phyloP scores from a whole-genome alignment of 2,888 invertebrate genomes.

The Polietes domitor region DNA sequence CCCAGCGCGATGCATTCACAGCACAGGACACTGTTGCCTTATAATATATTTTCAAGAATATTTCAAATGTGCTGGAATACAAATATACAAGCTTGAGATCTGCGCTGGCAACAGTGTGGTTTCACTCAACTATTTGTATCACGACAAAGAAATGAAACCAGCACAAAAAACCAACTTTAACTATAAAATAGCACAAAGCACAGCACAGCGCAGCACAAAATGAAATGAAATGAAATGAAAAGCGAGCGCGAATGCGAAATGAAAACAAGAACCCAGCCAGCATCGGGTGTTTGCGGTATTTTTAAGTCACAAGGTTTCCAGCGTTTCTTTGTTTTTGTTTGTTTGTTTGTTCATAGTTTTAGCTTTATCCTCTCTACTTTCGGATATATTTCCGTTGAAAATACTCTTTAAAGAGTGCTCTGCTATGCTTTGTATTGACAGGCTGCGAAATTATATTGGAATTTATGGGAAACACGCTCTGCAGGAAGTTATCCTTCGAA shows the following conservation, averaged over 20 bases:
- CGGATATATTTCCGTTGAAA: constrained; percentile 33
- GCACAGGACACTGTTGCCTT: constrained; percentile 33
- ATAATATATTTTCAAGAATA: too few species aligned
- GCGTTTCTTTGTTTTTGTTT: constrained; percentile 32
- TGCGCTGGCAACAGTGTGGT: constrained; percentile 49
- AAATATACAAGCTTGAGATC: too few species aligned
- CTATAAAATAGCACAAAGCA: constrained; percentile 50
- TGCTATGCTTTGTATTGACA: too few species aligned
- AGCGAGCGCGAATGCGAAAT: constrained; percentile 41
- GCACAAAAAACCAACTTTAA: constrained; percentile 48
- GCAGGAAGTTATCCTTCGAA: too few species aligned
- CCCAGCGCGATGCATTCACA: constrained; percentile 30
- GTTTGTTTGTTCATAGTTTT: constrained; percentile 21
- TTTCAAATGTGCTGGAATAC: too few species aligned
- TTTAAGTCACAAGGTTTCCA: constrained; percentile 63
- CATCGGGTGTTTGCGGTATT: constrained; percentile 47
- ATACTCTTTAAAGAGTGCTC: constrained; percentile 35
- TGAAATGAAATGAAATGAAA: constrained; percentile 42
- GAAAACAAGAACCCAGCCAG: constrained; percentile 15
- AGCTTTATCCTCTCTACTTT: background rate
- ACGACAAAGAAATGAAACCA: constrained; percentile 37
- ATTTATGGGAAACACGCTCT: too few species aligned
- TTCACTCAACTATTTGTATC: constrained; percentile 20
- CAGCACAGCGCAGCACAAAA: too few species aligned
- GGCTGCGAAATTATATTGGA: too few species aligned